Evolutionary conservation across 2,113 vertebrate species (phyloP).

Genomic region (Canis aureus): DNA sequence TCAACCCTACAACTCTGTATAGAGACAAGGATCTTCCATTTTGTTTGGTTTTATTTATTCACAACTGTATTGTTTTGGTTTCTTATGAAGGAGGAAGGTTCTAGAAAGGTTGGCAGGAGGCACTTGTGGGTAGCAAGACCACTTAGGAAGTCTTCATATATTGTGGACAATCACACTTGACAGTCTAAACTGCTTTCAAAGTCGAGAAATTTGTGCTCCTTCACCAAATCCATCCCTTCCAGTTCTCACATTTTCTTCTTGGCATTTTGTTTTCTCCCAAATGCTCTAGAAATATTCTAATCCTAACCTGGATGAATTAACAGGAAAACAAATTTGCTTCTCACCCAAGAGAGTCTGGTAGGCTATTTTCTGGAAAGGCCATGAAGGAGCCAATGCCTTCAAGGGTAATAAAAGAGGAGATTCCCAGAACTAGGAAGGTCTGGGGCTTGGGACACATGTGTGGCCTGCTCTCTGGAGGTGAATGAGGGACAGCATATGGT

Average conservation of each 20-base stretch:
- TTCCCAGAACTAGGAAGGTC: not conserved
- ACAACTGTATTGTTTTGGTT: not conserved
- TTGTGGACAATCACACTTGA: not conserved
- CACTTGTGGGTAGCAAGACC: not conserved
- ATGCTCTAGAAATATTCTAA: not conserved
- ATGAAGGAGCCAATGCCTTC: not conserved
- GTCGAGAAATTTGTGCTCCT: not conserved
- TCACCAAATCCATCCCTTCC: not conserved
- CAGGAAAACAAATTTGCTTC: not conserved
- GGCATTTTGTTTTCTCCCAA: not conserved
- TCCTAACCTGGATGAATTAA: not conserved
- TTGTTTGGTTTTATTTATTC: not conserved
- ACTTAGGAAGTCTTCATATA: not conserved
- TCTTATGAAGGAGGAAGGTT: not conserved
- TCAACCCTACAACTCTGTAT: not conserved
- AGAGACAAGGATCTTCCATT: not conserved
- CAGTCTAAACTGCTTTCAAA: not conserved
- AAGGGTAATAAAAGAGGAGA: not conserved
- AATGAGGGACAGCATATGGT: not conserved
- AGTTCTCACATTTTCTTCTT: not conserved
- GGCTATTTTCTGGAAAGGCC: not conserved
- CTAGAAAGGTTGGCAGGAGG: not conserved
- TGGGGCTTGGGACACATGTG: not conserved
- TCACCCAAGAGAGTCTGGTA: conserved; percentile 17
- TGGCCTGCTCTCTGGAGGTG: not conserved